Percentiles rank a stretch among this genome's conserved stretches.
Conservation (phyloP, 2,888 invertebrate genomes). For the Dynastes hyllus region DNA sequence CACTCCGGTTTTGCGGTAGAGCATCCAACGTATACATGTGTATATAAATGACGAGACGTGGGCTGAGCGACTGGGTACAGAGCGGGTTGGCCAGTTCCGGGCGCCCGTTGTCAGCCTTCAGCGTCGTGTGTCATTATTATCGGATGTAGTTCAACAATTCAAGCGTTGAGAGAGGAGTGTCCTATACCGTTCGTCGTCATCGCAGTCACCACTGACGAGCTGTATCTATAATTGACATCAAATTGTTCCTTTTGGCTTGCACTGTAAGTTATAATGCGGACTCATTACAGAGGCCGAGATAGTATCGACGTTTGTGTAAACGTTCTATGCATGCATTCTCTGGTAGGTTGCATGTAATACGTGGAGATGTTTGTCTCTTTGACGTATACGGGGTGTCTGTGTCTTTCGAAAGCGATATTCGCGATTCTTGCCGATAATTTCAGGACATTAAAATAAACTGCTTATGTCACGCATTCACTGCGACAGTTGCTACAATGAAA, state of each 20-base stretch:
- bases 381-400: neutral
- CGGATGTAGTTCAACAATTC: slow-evolving; percentile 14
- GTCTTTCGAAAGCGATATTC: neutral
- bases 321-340: slow-evolving; percentile 13
- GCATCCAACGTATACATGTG: neutral
- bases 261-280: slow-evolving; percentile 47
- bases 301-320: slow-evolving; percentile 50
- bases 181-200: slow-evolving; percentile 1
- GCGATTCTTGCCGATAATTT: slow-evolving; percentile 1
- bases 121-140: slow-evolving; percentile 13
- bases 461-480: too few relatives aligned
- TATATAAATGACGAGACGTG: neutral
- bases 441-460: neutral
- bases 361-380: slow-evolving; percentile 22
- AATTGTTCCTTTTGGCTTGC: slow-evolving; percentile 53
- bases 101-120: slow-evolving; percentile 14
- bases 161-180: slow-evolving; percentile 9
- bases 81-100: neutral
- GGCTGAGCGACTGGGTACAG: neutral
- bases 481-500: too few relatives aligned
- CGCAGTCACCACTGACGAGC: slow-evolving; percentile 25
- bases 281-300: slow-evolving; percentile 50
- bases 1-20: neutral
- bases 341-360: slow-evolving; percentile 11
- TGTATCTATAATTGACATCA: slow-evolving; percentile 54